phyloP scores from a whole-genome alignment of 2,113 vertebrate genomes.

The Calidris pygmaea region DNA sequence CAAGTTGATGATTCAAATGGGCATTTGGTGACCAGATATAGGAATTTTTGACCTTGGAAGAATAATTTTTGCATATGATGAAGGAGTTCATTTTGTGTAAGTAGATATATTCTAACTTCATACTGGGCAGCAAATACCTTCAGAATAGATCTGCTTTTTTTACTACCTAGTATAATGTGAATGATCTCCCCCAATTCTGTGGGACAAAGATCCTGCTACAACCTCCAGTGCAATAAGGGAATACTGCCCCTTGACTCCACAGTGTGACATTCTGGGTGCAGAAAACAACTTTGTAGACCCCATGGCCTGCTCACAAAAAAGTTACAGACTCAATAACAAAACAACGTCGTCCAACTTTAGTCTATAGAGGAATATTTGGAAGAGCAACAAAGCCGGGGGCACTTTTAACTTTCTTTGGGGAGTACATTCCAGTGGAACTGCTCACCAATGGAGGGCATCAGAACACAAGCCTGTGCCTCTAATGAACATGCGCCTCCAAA shows the following conservation, averaged over 20 bases:
- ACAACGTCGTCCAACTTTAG: rapidly evolving
- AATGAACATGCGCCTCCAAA: neutral
- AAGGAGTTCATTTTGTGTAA: neutral
- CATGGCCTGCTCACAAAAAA: neutral
- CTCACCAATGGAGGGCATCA: rapidly evolving
- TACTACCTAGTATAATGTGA: neutral
- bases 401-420: neutral
- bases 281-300: neutral
- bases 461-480: neutral
- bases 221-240: neutral
- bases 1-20: neutral
- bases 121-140: neutral
- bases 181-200: neutral
- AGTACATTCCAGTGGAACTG: neutral
- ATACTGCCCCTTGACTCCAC: neutral
- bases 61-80: neutral
- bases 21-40: neutral
- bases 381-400: neutral
- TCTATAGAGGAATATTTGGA: neutral
- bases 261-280: neutral
- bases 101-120: neutral
- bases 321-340: neutral
- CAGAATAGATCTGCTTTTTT: neutral
- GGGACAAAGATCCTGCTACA: neutral
- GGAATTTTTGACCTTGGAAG: neutral